A percentile compares a stretch with the other conserved stretches of the same genome.
Evolutionary conservation across 2,888 invertebrate species (phyloP).

Genomic region (Leptothorax acervorum): DNA sequence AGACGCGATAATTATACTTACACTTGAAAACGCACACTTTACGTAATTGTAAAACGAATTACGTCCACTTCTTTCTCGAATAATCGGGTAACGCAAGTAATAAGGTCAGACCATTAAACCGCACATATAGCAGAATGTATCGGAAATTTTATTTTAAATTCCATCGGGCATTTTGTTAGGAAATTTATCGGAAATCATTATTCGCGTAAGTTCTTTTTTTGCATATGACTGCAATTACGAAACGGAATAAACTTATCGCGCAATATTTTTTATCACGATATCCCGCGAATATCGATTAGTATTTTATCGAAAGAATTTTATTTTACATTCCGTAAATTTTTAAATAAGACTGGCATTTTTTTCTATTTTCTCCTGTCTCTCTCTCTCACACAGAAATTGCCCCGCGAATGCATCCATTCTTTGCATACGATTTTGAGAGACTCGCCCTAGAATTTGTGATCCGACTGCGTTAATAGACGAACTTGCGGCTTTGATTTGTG

Average conservation of each 20-base stretch:
- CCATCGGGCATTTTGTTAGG: neutral
- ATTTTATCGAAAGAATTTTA: neutral
- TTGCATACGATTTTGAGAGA: neutral
- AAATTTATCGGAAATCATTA: constrained; percentile 19
- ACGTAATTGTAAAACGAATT: neutral
- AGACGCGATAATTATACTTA: neutral
- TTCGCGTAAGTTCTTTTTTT: neutral
- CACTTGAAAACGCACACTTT: neutral
- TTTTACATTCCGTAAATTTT: neutral
- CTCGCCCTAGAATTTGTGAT: neutral
- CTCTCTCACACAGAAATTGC: neutral
- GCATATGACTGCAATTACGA: neutral
- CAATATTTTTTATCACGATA: neutral
- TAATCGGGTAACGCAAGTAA: neutral
- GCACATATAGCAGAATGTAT: neutral
- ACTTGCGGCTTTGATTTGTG: neutral
- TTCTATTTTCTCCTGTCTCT: neutral
- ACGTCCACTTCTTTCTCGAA: neutral
- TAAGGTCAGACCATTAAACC: neutral
- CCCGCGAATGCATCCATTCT: neutral
- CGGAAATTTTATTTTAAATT: constrained; percentile 15
- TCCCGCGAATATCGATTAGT: neutral
- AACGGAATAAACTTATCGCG: neutral
- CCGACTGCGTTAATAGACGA: neutral
- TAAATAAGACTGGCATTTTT: neutral